Percentiles rank a stretch among this genome's conserved stretches.
phyloP scores from a whole-genome alignment of 2,797 vertebrate species.

The Cichlasoma orientale region DNA sequence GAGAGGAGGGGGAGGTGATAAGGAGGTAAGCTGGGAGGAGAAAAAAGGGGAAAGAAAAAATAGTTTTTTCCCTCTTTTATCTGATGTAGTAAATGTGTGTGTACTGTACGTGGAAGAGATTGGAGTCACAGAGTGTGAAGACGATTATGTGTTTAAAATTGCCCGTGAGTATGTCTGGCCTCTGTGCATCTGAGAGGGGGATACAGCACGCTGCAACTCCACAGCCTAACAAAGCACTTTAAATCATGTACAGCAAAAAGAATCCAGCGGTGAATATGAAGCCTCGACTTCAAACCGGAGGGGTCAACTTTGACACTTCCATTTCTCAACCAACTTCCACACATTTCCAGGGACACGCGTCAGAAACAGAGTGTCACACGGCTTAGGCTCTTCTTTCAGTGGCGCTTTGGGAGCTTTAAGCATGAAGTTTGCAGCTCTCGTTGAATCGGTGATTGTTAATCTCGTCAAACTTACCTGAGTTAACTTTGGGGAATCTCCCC shows the following conservation, averaged over 20 bases:
- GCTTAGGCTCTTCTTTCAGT: not conserved
- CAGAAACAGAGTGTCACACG: fast-evolving
- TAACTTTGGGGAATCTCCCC: fast-evolving
- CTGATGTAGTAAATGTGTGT: slow-evolving; percentile 75
- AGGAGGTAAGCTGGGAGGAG: slow-evolving; percentile 49
- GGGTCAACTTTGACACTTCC: not conserved
- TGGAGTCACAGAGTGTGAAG: slow-evolving; percentile 58
- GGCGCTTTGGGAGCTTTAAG: not conserved
- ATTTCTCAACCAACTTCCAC: not conserved
- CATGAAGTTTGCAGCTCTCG: not conserved
- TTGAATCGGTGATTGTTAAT: not conserved
- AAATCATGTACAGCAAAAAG: slow-evolving; percentile 19
- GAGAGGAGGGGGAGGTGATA: slow-evolving; percentile 45
- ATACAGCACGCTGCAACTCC: not conserved
- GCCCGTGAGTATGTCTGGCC: slow-evolving; percentile 40
- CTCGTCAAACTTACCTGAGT: not conserved
- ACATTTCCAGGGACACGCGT: not conserved
- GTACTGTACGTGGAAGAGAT: slow-evolving; percentile 60
- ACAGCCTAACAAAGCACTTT: slow-evolving; percentile 9
- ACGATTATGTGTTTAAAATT: slow-evolving; percentile 65
- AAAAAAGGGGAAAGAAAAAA: slow-evolving; percentile 19
- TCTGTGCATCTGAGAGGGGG: slow-evolving; percentile 5
- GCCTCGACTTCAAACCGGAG: not conserved
- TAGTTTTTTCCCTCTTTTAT: slow-evolving; percentile 55
- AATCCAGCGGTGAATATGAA: not conserved